Evolutionary conservation across 2,113 vertebrate genomes (phyloP), one percentile per base, ranked within the genome.

Genomic region (Lutjanus erythropterus): DNA sequence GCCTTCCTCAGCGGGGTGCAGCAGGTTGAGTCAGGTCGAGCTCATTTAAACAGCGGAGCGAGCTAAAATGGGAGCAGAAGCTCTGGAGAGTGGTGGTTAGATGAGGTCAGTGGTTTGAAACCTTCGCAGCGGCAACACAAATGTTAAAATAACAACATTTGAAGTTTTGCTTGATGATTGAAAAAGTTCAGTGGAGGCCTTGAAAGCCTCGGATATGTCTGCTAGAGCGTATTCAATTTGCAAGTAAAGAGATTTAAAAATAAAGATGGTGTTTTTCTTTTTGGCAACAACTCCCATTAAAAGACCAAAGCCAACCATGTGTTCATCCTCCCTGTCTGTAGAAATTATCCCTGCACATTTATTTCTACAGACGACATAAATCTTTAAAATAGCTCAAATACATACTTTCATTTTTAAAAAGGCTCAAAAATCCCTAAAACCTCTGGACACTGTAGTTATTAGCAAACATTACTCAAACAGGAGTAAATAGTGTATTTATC

Each of bases 21-120:
- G 84, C 80, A 86, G 82, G 80, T 81, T 69, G 67, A 74, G 79
- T 33, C 70, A 52, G 85, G 85, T 89, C 60, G 69, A 80, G 80
- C 80, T 86, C 86, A 72, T 85, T 83, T 80, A 68, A 83, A 80
- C 80, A 69, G 73, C 47, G 21, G 64, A 75, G 46, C 25, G 82
- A 74, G 73, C 68, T 61, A 81, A 84, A 85, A 74, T 39, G 41
- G 69, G 55, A 84, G 47, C 23, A 55, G 58, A 49, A 16, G 29
- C 79, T 72, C 46, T 0, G 27, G 74, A 65, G 83, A 69, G 64
- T 0, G 19, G 37, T 9, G 33, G 68, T 65, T 59, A 75, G 81
- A 71, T 18, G 37, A 75, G 79, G 76, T 85, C 85, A 82, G 71
- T 9, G 69, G 56, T 66, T 75, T 50, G 19, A 71, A 73, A 70